Base-by-base conservation (phyloP, 2,797 vertebrate genomes). In the Hipposideros larvatus region DNA sequence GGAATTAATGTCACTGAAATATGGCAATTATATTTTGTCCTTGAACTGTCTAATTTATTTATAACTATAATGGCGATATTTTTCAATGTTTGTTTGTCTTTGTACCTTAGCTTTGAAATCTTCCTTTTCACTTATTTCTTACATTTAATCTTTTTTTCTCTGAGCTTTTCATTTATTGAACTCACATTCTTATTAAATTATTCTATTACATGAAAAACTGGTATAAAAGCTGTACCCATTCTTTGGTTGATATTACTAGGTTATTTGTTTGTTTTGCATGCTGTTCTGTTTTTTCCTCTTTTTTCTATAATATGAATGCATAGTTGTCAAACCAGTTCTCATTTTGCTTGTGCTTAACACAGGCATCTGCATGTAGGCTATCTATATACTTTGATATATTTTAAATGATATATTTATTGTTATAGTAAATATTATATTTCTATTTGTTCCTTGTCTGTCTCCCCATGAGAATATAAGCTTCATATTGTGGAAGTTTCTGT, bases 21-120 rank as follows among this genome's bases (percentile, higher is more conserved):
- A 68, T 24, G 19, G 80, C 80, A 83, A 48, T 51, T 75, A 71
- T 28, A 73, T 74, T 90, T 92, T 90, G 48, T 61, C 8, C 37
- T 92, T 92, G 11, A 13, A 77, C 7, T 77, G 9, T 59, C 21
- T 77, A 53, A 80, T 68, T 89, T 92, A n/a, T 86, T 96, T 90
- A 31, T 75, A 94, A 48, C 53, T 65, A 73, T 37, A 78, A 77
- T 26, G 21, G 28, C 41, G 31, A 73, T 87, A 11, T 43, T 94
- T 88, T 68, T 83, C 55, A 90, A 68, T 85, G 24, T 65, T 94
- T 61, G 11, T 37, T 51, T 85, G 22, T 26, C 28, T 70, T 94
- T 53, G 11, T 53, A 61, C 7, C 1, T 57, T 68, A 68, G 34
- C 26, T 95, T 84, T 93, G 28, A 83, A 68, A 84, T 79, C 28